Evolutionary conservation across 2,113 vertebrate species (phyloP).

Genomic region (Muntiacus reevesi): DNA sequence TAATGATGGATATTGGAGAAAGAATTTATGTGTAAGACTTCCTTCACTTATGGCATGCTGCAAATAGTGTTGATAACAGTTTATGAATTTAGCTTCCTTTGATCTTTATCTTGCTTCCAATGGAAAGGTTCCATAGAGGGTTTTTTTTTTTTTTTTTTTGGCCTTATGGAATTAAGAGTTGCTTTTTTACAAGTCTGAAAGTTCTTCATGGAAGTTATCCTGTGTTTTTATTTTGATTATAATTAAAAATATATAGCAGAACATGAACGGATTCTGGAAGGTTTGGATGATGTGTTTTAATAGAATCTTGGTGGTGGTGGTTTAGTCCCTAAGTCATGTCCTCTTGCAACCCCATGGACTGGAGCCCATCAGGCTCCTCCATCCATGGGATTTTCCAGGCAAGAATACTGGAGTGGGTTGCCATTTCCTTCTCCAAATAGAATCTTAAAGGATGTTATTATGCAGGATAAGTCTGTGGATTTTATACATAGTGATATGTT

Average conservation of each 20-base stretch:
- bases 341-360: background rate
- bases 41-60: background rate
- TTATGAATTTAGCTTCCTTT: background rate
- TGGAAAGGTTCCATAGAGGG: background rate
- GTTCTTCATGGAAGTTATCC: background rate
- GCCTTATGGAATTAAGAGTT: background rate
- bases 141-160: background rate
- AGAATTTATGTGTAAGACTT: background rate
- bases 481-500: background rate
- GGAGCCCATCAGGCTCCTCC: background rate
- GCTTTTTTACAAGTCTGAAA: background rate
- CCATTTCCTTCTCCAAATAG: background rate
- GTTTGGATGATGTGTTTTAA: background rate
- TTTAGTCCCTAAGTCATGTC: accelerated
- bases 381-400: background rate
- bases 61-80: background rate
- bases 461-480: background rate
- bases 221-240: background rate
- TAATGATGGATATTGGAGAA: background rate
- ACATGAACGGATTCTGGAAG: background rate
- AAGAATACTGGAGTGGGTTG: background rate
- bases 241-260: background rate
- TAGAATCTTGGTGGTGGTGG: background rate
- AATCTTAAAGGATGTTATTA: background rate
- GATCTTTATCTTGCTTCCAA: background rate